Base-by-base conservation (phyloP, 2,888 invertebrate genomes). In the Pristionchus exspectatus region DNA sequence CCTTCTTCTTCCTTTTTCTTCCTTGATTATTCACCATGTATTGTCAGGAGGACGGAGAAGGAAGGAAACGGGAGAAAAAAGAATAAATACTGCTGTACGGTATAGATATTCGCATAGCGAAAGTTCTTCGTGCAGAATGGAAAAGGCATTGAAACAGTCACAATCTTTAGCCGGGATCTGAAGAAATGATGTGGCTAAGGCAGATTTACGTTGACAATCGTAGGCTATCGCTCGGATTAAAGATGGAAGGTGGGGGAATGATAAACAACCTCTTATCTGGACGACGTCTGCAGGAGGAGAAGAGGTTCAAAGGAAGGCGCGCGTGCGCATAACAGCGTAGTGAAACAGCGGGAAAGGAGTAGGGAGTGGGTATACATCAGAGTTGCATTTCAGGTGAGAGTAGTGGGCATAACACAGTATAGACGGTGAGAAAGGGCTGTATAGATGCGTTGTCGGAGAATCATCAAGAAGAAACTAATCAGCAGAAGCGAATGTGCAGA, bases 281-380 rank as follows among this genome's bases (percentile, higher is more conserved):
- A n/a, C 9, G 24, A n/a, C 9, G 44, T 9, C 44, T 63, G 74
- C 30, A 38, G 38, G 24, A 30, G 72, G 27, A 27, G 27, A 10
- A 74, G 74, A 74, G 74, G 74, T 38, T 33, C 30, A 38, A 74
- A 38, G 74, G 74, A 74, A 38, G 74, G 74, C 18, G 74, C 30
- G 74, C 16, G 44, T 7, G 44, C 33, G 72, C 72, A 74, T 33
- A 74, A 33, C 30, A 38, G 74, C 16, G 21, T 21, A 27, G 72
- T 16, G 33, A 72, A 33, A 74, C 16, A 38, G 66, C 33, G 30
- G 16, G 74, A 14, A 33, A 38, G 33, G 38, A 33, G 72, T 0
- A 1, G 72, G 38, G 5, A 74, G 10, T 72, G 30, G 7, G 72
- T 12, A 38, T 74, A 74, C 21, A 38, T 74, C 30, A 74, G 74